Evolutionary conservation across 2,888 invertebrate species (phyloP).

Genomic region (Drosophila ezoana): DNA sequence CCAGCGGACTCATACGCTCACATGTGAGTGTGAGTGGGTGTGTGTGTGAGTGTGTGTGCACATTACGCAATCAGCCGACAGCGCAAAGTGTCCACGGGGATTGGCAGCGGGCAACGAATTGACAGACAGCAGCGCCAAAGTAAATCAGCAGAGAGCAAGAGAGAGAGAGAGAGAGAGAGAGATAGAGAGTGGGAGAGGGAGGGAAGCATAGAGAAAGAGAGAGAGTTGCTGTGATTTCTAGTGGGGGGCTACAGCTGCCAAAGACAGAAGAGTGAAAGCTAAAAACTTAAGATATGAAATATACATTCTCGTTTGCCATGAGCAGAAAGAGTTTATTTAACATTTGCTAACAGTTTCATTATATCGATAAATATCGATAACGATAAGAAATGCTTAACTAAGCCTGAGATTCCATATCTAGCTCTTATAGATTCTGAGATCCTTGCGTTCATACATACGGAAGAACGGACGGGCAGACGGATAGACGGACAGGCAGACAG

Average conservation of each 20-base stretch:
- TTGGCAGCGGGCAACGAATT: conserved; percentile 46
- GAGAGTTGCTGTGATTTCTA: too few relatives aligned
- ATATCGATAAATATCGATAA: too few relatives aligned
- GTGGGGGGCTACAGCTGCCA: background rate
- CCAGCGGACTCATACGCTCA: conserved; percentile 1
- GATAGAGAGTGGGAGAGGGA: background rate
- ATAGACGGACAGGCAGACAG: too few relatives aligned
- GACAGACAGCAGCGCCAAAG: conserved; percentile 55
- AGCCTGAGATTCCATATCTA: too few relatives aligned
- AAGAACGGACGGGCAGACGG: too few relatives aligned
- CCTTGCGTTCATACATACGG: too few relatives aligned
- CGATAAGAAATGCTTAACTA: too few relatives aligned
- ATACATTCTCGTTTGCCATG: too few relatives aligned
- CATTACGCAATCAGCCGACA: conserved; percentile 63
- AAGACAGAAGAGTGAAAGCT: background rate
- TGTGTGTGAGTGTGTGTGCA: conserved; percentile 39
- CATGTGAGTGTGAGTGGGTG: background rate
- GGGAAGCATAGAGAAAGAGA: background rate
- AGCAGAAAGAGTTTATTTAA: too few relatives aligned
- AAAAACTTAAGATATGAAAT: too few relatives aligned
- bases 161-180: background rate
- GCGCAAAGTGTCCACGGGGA: conserved; percentile 58
- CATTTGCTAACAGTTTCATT: too few relatives aligned
- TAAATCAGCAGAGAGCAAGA: background rate
- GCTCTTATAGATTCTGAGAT: too few relatives aligned